Conservation (phyloP, 1,140 invertebrate genomes). For the Drosophila fuyamai region DNA sequence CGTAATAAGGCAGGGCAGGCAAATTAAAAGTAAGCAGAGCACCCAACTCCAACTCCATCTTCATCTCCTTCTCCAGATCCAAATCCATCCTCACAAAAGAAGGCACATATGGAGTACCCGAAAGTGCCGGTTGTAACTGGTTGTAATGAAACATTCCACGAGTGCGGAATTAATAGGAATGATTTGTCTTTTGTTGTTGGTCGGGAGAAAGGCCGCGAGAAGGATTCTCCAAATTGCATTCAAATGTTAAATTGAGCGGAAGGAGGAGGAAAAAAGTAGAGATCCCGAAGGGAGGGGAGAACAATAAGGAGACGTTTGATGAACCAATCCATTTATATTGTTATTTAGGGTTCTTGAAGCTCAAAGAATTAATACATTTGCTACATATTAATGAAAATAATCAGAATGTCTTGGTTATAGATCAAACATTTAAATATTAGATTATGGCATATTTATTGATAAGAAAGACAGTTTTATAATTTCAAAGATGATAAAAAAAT, state of each 20-base stretch:
- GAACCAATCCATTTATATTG: conserved; percentile 4
- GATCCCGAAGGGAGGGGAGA: neutral
- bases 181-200: conserved; percentile 81
- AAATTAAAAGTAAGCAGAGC: conserved; percentile 75
- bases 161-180: conserved; percentile 80
- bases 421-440: no score
- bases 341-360: conserved; percentile 17
- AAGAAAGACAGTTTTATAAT: no score
- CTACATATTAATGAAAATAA: no score
- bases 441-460: no score
- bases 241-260: conserved; percentile 77
- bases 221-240: conserved; percentile 65
- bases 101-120: conserved; percentile 28
- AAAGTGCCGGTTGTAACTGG: conserved; percentile 40
- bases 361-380: neutral
- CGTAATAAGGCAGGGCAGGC: conserved; percentile 72
- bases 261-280: conserved; percentile 34
- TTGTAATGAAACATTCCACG: conserved; percentile 82
- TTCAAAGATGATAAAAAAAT: neutral
- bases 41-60: conserved; percentile 19
- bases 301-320: conserved; percentile 24
- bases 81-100: conserved; percentile 22
- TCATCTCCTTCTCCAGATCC: conserved; percentile 9
- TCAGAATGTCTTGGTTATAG: no score
- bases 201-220: conserved; percentile 23